Base-by-base conservation (phyloP, 2,888 invertebrate species). In the Girardia tigrina region DNA sequence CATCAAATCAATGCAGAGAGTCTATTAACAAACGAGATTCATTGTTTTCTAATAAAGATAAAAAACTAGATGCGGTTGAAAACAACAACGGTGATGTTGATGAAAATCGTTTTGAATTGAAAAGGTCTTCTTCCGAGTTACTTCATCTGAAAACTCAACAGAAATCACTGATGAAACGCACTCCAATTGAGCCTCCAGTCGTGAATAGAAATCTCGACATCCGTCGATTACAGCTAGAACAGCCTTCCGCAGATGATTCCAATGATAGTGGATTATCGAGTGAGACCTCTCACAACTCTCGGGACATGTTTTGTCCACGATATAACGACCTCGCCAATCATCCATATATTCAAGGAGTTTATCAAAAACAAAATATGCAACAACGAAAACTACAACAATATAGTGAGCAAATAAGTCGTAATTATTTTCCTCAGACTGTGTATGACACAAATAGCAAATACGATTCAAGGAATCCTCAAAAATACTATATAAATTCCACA, bases 241-340 rank as follows among this genome's bases (percentile, higher is more conserved):
- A 78, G n/a, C 76, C 36, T 26, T 71, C 76, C 26, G 72, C 56
- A 2, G 79, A 79, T 42, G 79, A 79, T 71, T 79, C 79, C 0
- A 79, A 79, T 28, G 79, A 79, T 56, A 78, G 78, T 42, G 79
- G 79, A 56, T 75, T 79, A 26, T 79, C 78, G 29, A 79, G 78
- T 77, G 77, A 78, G n/a, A 70, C 77, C 70, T 77, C 77, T 26
- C 70, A 42, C 2, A 77, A 71, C 28, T 76, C 76, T 56, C 56
- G 56, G 23, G 56, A 56, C n/a, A 56, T 56, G 56, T 56, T 56
- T 23, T 56, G 56, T 56, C 56, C 56, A 6, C n/a, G n/a, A 16
- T 56, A 56, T n/a, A 56, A 56, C n/a, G 56, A 56, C n/a, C 56
- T 56, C n/a, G 56, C 56, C 4, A 56, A 56, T 16, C 56, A 56